Evolutionary conservation across 2,797 vertebrate genomes (phyloP), one percentile per base, ranked within the genome.

Genomic region (Limosa lapponica): DNA sequence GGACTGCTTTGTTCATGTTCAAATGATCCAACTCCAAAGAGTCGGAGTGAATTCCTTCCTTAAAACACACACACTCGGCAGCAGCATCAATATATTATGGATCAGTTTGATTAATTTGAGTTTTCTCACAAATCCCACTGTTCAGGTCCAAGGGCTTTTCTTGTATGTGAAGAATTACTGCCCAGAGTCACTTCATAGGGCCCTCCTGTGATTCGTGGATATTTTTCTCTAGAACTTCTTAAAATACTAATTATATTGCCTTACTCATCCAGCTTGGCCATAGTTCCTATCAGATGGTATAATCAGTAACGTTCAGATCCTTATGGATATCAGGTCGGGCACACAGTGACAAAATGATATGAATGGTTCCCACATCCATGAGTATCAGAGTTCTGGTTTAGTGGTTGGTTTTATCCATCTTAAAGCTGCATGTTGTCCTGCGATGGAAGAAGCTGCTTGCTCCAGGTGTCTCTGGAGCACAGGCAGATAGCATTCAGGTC

Each of bases 271-370:
- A 72, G 28, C 12, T 32, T 89, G 84, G 49, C 20, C 13, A 1
- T 34, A 78, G 37, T n/a, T 82, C 73, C 44, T 67, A 7, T 72
- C 37, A 49, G 41, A 41, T 57, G 10, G 19, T 39, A 25, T 1
- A 24, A 25, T 36, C 10, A 58, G 22, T 82, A 80, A 79, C 49
- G 54, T 62, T 46, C 65, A 80, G 7, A 74, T 79, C 46, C 34
- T 41, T 46, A 15, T 0, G 3, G 70, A 44, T 72, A 37, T 61
- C 19, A 0, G 13, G 16, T 0, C 0, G 0, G 12, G 28, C 39
- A 22, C 81, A 23, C 12, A 32, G 48, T 32, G 11, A 28, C 13
- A 39, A 15, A 64, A 37, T 4, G 3, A 32, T 15, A 80, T 1
- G 1, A 80, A 54, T 49, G 27, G 6, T 25, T 61, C 54, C 25